Evolutionary conservation across 2,113 vertebrate species (phyloP).

Genomic region (Hippocampus comes): DNA sequence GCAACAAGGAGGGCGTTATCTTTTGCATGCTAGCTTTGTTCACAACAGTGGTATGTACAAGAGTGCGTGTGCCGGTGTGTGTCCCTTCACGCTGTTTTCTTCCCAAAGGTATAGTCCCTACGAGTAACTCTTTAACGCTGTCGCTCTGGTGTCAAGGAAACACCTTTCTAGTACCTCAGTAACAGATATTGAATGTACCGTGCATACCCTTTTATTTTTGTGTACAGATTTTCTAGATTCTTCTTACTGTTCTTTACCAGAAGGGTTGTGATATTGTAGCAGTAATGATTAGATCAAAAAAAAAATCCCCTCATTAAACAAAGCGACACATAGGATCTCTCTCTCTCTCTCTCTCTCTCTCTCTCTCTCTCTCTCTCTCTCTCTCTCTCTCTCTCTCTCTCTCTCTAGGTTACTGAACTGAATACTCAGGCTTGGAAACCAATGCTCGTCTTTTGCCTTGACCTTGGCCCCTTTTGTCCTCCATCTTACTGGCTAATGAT

Average conservation of each 20-base stretch:
- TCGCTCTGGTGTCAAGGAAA: constrained; percentile 73
- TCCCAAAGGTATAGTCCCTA: constrained; percentile 69
- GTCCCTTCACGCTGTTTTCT: constrained; percentile 41
- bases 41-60: constrained; percentile 31
- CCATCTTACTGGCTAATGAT: constrained; percentile 40
- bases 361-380: constrained; percentile 17
- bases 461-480: constrained; percentile 15
- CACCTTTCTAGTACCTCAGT: constrained; percentile 82
- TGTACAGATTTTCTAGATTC: constrained; percentile 77
- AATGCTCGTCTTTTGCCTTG: constrained; percentile 37
- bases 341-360: constrained; percentile 10
- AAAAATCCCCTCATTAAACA: constrained; percentile 24
- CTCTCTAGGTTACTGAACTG: constrained; percentile 33
- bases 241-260: constrained; percentile 66
- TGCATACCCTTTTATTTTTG: constrained; percentile 71
- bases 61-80: constrained; percentile 7
- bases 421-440: constrained; percentile 61
- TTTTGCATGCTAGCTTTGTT: constrained; percentile 57
- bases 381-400: constrained; percentile 28
- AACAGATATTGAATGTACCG: constrained; percentile 85
- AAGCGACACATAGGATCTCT: constrained; percentile 45
- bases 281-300: constrained; percentile 44
- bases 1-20: constrained; percentile 35
- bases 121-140: constrained; percentile 70
- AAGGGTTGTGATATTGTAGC: constrained; percentile 67